These are phyloP conservation scores for Selene dorsalis DNA, from an alignment of 2,797 vertebrate genomes.

Conservation along the genomic window DNA sequence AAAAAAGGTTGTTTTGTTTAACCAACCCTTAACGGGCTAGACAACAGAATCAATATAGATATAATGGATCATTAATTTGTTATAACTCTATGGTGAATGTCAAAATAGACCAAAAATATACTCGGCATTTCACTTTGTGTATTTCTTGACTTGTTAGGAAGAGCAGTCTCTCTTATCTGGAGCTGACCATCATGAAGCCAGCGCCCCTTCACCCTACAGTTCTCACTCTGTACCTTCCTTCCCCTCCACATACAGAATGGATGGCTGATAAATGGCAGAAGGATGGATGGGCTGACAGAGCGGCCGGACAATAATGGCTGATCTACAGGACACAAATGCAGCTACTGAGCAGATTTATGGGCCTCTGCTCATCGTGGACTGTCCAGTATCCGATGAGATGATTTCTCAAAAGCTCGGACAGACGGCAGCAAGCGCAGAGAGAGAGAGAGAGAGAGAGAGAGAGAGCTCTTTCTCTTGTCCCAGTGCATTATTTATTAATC, in stretches of 20 bases:
- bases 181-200: slow-evolving; percentile 50
- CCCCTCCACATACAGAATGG: slow-evolving; percentile 83
- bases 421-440: slow-evolving; percentile 56
- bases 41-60: neutral
- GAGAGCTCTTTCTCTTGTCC: slow-evolving; percentile 64
- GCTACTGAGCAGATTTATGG: slow-evolving; percentile 95
- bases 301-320: slow-evolving; percentile 97
- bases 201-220: slow-evolving; percentile 18
- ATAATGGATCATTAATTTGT: neutral
- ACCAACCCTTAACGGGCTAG: neutral
- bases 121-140: neutral
- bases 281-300: slow-evolving; percentile 98
- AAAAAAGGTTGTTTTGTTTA: neutral
- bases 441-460: neutral
- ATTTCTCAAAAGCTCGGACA: slow-evolving; percentile 91
- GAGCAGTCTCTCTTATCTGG: slow-evolving; percentile 27
- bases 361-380: slow-evolving; percentile 87
- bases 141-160: neutral
- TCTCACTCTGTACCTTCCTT: slow-evolving; percentile 37
- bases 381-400: slow-evolving; percentile 93
- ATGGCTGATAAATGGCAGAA: slow-evolving; percentile 96
- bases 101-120: neutral
- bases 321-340: slow-evolving; percentile 97
- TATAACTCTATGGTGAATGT: neutral
- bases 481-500: slow-evolving; percentile 95